A percentile compares a stretch with the other conserved stretches of the same genome.
These are phyloP conservation scores for Oncorhynchus masou DNA, from an alignment of 2,113 vertebrate species.

Conservation along the genomic window DNA sequence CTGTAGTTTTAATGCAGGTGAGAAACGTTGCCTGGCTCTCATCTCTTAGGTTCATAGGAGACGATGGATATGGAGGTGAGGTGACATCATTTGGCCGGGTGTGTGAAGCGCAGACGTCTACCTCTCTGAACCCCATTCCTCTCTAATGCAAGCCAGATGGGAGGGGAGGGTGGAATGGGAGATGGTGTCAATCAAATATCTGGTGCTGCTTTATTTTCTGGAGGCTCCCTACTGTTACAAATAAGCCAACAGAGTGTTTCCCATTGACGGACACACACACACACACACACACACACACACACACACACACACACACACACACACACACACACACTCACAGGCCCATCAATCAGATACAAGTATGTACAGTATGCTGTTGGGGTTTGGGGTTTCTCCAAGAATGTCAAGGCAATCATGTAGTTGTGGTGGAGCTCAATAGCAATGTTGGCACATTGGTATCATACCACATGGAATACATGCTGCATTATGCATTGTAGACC, in stretches of 20 bases:
- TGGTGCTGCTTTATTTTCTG: slow-evolving; percentile 2
- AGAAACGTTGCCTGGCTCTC: slow-evolving; percentile 39
- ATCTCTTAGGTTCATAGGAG: slow-evolving; percentile 48
- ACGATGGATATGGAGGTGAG: slow-evolving; percentile 24
- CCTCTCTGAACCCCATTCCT: slow-evolving; percentile 63
- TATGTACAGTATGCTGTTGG: slow-evolving; percentile 22
- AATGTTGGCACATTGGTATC: slow-evolving; percentile 37
- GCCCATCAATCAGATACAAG: slow-evolving; percentile 26
- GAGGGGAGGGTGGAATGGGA: slow-evolving; percentile 28
- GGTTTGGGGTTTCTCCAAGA: slow-evolving; percentile 28
- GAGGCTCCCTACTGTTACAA: slow-evolving; percentile 1
- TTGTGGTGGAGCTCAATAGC: slow-evolving; percentile 19
- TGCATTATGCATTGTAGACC: neutral
- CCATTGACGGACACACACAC: neutral
- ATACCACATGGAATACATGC: slow-evolving; percentile 5
- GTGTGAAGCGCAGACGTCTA: slow-evolving; percentile 35
- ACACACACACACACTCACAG: slow-evolving; percentile 11
- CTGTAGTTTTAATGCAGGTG: slow-evolving; percentile 24
- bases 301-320: slow-evolving; percentile 5
- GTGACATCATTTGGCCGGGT: slow-evolving; percentile 59
- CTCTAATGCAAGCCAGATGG: slow-evolving; percentile 76
- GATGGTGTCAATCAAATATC: slow-evolving; percentile 40
- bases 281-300: slow-evolving; percentile 9
- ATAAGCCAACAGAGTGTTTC: neutral
- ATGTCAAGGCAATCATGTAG: neutral